A percentile compares a stretch with the other conserved stretches of the same genome.
Evolutionary conservation across 2,797 vertebrate species (phyloP).

Genomic region (Girardinus metallicus): DNA sequence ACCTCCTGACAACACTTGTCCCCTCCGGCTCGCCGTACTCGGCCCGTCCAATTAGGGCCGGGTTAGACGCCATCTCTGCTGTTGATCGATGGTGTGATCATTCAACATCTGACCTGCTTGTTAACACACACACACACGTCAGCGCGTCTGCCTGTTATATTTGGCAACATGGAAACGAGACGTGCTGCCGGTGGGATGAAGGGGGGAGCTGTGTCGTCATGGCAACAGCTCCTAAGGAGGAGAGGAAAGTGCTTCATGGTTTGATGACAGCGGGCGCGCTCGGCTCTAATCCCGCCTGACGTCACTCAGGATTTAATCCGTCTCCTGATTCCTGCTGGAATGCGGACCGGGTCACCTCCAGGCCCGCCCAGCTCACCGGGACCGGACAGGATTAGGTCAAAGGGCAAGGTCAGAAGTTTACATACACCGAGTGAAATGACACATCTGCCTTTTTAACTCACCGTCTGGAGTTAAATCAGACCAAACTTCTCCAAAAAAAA

Average conservation of each 20-base stretch:
- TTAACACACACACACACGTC: constrained; percentile 5
- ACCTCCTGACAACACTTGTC: constrained; percentile 16
- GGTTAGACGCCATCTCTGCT: constrained; percentile 23
- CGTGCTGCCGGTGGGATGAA: constrained; percentile 22
- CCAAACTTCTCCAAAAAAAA: not conserved
- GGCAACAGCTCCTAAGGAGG: constrained; percentile 48
- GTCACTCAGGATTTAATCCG: not conserved
- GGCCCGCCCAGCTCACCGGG: not conserved
- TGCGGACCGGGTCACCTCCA: not conserved
- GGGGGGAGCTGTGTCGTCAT: constrained; percentile 51
- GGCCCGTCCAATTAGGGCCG: constrained; percentile 20
- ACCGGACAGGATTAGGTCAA: not conserved
- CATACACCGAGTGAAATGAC: not conserved
- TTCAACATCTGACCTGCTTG: constrained; percentile 31
- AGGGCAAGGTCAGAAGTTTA: not conserved
- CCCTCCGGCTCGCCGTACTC: constrained; percentile 27
- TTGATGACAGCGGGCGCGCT: constrained; percentile 31
- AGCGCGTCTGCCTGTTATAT: constrained; percentile 49
- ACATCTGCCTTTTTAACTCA: not conserved
- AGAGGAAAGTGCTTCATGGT: constrained; percentile 14
- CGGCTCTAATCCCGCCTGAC: constrained; percentile 6
- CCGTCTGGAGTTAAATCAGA: not conserved
- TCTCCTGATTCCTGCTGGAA: not conserved
- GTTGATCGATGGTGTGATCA: constrained; percentile 42
- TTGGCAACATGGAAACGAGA: constrained; percentile 57